phyloP scores from a whole-genome alignment of 2,797 vertebrate genomes.

The Cephalopachus bancanus region DNA sequence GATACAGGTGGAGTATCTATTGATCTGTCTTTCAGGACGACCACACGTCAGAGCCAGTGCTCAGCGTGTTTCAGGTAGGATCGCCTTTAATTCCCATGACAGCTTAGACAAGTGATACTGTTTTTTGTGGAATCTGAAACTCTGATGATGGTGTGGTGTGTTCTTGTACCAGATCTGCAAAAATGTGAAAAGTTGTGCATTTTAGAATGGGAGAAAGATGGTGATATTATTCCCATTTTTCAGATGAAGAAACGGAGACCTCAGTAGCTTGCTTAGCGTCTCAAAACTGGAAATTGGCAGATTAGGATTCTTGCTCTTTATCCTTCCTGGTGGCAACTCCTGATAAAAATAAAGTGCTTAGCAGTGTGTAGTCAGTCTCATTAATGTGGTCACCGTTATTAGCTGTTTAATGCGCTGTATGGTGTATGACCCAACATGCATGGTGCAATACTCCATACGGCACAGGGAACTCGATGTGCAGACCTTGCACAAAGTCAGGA shows the following conservation, averaged over 20 bases:
- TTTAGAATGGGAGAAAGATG: background rate
- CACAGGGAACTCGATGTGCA: background rate
- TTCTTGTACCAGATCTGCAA: background rate
- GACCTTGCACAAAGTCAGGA: background rate
- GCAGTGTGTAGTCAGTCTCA: background rate
- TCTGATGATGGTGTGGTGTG: background rate
- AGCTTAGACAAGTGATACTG: too few relatives aligned
- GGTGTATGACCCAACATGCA: accelerated
- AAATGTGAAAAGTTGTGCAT: too few relatives aligned
- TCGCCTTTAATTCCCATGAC: background rate
- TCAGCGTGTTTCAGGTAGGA: background rate
- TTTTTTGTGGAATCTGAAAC: background rate
- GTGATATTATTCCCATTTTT: background rate
- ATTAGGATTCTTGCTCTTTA: background rate
- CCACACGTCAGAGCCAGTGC: background rate
- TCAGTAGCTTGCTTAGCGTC: background rate
- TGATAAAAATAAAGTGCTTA: background rate
- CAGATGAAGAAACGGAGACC: background rate
- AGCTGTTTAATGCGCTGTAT: background rate
- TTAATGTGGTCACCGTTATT: too few relatives aligned
- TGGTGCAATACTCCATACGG: background rate
- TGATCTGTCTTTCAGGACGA: background rate
- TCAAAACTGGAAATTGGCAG: background rate
- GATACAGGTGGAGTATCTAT: background rate
- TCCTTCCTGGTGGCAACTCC: background rate